Evolutionary conservation across 1,140 invertebrate genomes (phyloP).

Genomic region (Steinernema feltiae): DNA sequence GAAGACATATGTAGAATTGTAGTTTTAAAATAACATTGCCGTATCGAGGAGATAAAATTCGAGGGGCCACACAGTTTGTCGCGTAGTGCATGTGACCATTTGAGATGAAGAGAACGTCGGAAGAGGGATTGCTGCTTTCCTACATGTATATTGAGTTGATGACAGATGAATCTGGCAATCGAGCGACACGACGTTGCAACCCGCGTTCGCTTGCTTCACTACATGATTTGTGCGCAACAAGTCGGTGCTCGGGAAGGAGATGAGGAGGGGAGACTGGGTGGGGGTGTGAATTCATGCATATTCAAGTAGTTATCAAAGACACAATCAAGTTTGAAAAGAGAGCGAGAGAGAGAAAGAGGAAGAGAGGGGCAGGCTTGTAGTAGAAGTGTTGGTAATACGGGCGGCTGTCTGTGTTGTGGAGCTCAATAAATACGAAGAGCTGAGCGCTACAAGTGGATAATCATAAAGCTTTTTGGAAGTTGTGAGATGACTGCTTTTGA

Average conservation of each 20-base stretch:
- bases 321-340: neutral
- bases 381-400: neutral
- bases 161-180: too few species aligned
- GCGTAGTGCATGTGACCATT: too few species aligned
- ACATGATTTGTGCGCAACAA: neutral
- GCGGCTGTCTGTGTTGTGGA: neutral
- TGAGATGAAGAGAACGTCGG: too few species aligned
- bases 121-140: too few species aligned
- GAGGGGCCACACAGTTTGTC: too few species aligned
- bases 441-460: too few species aligned
- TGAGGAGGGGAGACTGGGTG: neutral
- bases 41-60: too few species aligned
- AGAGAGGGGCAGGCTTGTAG: neutral
- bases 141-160: neutral
- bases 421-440: neutral
- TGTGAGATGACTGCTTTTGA: neutral
- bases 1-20: too few species aligned
- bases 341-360: neutral
- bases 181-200: slow-evolving; percentile 11
- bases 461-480: slow-evolving; percentile 3
- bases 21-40: too few species aligned
- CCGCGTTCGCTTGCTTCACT: neutral
- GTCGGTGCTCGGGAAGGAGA: neutral
- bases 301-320: too few species aligned
- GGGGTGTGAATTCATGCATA: neutral